phyloP scores from a whole-genome alignment of 2,888 invertebrate genomes.

The Leucozona laternaria region DNA sequence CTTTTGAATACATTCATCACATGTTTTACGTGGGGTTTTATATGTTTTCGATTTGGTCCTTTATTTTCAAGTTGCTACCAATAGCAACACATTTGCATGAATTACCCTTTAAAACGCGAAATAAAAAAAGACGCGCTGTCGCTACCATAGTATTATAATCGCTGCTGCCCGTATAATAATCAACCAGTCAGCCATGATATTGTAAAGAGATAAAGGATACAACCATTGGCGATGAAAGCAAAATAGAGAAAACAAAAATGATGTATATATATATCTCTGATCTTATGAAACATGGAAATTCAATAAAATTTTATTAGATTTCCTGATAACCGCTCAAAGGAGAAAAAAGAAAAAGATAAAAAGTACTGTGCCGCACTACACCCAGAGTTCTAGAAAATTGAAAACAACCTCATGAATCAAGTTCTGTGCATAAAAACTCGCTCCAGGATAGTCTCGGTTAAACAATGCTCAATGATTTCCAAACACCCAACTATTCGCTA shows the following conservation, averaged over 20 bases:
- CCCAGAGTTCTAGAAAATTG: constrained; percentile 29
- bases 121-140: constrained; percentile 21
- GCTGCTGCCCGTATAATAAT: constrained; percentile 39
- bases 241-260: neutral
- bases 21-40: constrained; percentile 18
- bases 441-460: constrained; percentile 56
- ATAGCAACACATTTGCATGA: constrained; percentile 28
- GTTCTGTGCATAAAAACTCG: constrained; percentile 33
- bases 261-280: constrained; percentile 31
- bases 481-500: neutral
- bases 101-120: constrained; percentile 13
- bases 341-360: neutral
- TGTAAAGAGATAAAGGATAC: constrained; percentile 52
- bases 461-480: constrained; percentile 60
- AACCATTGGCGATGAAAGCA: constrained; percentile 50
- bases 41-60: constrained; percentile 23
- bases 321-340: constrained; percentile 67
- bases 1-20: constrained; percentile 27
- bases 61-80: neutral
- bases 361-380: neutral
- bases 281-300: constrained; percentile 67
- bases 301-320: constrained; percentile 70
- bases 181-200: constrained; percentile 42
- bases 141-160: constrained; percentile 33
- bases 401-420: constrained; percentile 69